These are phyloP conservation scores for Anagrus nilaparvatae DNA, from an alignment of 1,140 invertebrate species.

Conservation along the genomic window DNA sequence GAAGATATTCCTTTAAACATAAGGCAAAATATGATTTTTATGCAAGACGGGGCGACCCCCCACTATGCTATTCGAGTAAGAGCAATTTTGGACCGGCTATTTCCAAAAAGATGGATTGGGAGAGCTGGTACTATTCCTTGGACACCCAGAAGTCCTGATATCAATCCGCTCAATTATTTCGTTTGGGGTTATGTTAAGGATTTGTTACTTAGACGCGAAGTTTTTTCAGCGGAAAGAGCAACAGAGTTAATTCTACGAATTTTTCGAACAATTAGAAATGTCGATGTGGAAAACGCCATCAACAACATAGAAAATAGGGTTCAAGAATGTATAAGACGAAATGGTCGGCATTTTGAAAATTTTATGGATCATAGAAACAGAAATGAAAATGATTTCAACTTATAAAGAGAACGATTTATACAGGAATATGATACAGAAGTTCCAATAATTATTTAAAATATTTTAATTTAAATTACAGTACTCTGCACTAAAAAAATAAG, in stretches of 20 bases:
- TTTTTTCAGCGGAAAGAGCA: constrained; percentile 7
- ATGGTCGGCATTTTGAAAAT: constrained; percentile 9
- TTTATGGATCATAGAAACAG: too few relatives aligned
- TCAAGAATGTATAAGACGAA: constrained; percentile 6
- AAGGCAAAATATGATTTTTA: too few relatives aligned
- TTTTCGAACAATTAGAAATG: constrained; percentile 1
- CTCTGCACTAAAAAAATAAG: too few relatives aligned
- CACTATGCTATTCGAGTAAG: constrained; percentile 27
- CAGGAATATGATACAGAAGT: too few relatives aligned
- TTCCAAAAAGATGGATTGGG: constrained; percentile 35
- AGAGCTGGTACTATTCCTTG: constrained; percentile 31
- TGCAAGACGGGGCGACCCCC: constrained; percentile 33
- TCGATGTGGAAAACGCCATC: constrained; percentile 8
- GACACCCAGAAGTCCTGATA: constrained; percentile 34
- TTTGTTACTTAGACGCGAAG: constrained; percentile 21
- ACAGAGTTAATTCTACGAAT: constrained; percentile 5
- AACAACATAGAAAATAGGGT: constrained; percentile 5
- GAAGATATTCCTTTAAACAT: too few relatives aligned
- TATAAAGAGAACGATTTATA: too few relatives aligned
- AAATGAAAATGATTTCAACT: too few relatives aligned
- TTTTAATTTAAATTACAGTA: too few relatives aligned
- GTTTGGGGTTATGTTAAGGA: constrained; percentile 34
- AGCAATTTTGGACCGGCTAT: constrained; percentile 24
- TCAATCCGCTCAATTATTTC: constrained; percentile 37
- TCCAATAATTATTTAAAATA: too few relatives aligned